These are phyloP conservation scores for Myripristis jacobus DNA, from an alignment of 2,797 vertebrate species.

Conservation along the genomic window DNA sequence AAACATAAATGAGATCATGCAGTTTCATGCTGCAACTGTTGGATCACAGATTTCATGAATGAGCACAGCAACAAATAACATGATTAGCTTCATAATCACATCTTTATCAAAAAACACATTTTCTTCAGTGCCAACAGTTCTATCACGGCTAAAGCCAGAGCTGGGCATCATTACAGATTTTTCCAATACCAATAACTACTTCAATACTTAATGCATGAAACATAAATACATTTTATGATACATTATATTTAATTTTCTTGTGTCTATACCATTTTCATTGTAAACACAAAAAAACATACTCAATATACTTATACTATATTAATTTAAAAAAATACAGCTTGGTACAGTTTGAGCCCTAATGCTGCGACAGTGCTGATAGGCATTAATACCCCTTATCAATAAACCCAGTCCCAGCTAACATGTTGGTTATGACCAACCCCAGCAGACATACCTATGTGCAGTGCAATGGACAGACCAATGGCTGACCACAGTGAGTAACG, in stretches of 20 bases:
- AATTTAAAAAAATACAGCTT: too few relatives aligned
- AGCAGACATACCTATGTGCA: slow-evolving; percentile 91
- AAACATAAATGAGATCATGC: neutral
- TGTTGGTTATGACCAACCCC: neutral
- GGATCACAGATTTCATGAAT: neutral
- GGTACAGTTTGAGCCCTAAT: neutral
- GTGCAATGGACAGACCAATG: slow-evolving; percentile 96
- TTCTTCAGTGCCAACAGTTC: neutral
- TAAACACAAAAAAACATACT: too few relatives aligned
- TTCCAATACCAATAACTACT: neutral
- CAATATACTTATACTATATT: too few relatives aligned
- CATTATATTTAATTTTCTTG: too few relatives aligned
- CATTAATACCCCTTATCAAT: neutral
- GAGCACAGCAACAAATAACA: neutral
- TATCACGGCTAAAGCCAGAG: neutral
- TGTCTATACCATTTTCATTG: too few relatives aligned
- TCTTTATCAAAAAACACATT: neutral
- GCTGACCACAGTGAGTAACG: slow-evolving; percentile 98
- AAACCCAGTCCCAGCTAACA: neutral
- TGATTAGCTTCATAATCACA: too few relatives aligned
- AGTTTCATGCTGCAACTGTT: neutral
- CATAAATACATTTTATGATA: too few relatives aligned
- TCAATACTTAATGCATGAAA: too few relatives aligned
- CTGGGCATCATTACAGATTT: neutral
- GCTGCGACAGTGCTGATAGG: neutral